These are phyloP conservation scores for Alentia gelatinosa DNA, from an alignment of 2,888 invertebrate species.

Conservation along the genomic window DNA sequence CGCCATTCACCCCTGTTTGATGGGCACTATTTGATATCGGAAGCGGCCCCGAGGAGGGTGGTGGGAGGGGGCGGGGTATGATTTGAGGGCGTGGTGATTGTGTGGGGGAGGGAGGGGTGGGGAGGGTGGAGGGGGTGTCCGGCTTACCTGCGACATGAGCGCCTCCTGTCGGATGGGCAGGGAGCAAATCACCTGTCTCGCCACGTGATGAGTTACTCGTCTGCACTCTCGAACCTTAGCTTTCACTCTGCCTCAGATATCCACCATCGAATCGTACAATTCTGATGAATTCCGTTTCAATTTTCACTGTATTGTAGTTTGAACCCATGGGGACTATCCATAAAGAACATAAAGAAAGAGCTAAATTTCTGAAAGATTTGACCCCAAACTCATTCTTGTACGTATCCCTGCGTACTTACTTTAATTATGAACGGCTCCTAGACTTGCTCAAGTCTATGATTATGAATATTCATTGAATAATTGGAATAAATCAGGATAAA, in stretches of 20 bases:
- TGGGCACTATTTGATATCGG: conserved; percentile 37
- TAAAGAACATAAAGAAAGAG: no score
- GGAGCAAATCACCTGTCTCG: not conserved
- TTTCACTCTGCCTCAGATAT: not conserved
- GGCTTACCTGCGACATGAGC: conserved; percentile 6
- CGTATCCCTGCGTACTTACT: no score
- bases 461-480: no score
- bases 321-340: no score
- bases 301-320: no score
- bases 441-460: no score
- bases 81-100: not conserved
- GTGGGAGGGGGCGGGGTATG: not conserved
- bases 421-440: no score
- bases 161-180: not conserved
- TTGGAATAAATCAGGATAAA: no score
- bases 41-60: not conserved
- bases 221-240: not conserved
- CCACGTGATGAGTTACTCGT: not conserved
- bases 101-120: not conserved
- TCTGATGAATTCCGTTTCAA: no score
- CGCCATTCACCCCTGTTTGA: conserved; percentile 30
- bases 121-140: not conserved
- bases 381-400: no score
- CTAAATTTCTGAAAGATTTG: no score
- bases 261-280: no score